Base-by-base conservation (phyloP, 1,140 invertebrate genomes). In the Olivierus martensii region DNA sequence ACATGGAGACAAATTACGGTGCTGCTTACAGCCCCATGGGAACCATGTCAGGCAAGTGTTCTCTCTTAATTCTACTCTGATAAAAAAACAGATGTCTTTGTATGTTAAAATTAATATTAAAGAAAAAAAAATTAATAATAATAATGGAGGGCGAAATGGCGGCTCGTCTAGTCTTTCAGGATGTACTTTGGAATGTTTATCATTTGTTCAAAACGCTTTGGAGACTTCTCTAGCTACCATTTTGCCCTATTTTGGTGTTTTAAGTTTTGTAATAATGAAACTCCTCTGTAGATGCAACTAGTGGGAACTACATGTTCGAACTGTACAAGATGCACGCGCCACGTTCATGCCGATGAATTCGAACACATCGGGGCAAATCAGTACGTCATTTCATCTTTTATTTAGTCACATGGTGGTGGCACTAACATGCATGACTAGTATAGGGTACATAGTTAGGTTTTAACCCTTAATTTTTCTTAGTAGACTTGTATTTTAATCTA, bases 1-100 rank as follows among this genome's bases (percentile, higher is more conserved):
- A 60, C 37, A 44, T 62, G 39, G 60, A 63, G 22, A 47, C 61
- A 9, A 66, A 67, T 51, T 69, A 68, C 45, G 60, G 62, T 45
- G 61, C 66, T 37, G 52, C 65, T 42, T 61, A 64, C 35, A 58
- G 64, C 19, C 63, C 63, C 41, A 52, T 60, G 58, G 19, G 55
- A 48, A 22, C 45, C 52, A 53, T 65, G 61, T 45, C 61, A 61
- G 57, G 59, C 59, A 39, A 50, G 35, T 19, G 34, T 45, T 11
- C 17, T 21, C 15, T 51, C n/a, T n/a, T n/a, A 58, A 46, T 47
- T 47, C 7, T 34, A 52, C 53, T 15, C 28, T 56, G 58, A 52
- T 19, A 54, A 52, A 41, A 34, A 59, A 59, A 51, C 46, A 49
- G 51, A 62, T 35, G 58, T 63, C 15, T 55, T 67, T 14, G n/a